Base-by-base conservation (phyloP, 2,797 vertebrate genomes). In the Siniperca obscura region DNA sequence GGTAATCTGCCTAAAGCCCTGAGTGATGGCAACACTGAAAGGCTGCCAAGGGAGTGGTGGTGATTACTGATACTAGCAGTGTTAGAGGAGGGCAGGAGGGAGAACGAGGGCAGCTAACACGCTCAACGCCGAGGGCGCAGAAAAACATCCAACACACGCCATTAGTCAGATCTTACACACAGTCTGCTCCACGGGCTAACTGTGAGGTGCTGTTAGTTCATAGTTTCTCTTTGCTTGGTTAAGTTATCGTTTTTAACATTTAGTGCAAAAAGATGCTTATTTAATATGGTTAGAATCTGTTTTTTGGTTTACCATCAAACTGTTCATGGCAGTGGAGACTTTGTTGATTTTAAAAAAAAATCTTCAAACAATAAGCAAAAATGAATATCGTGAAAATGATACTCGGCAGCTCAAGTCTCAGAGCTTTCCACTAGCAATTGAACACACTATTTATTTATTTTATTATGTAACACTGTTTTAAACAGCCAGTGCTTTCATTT, bases 1-100 rank as follows among this genome's bases (percentile, higher is more conserved):
- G 62, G 86, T 91, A 87, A 91, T 91, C 90, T 93, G 80, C 83
- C 86, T 69, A 76, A 91, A 90, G 78, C 85, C 65, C 78, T 56
- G 75, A 90, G 76, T 70, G 86, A 91, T 71, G 83, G 83, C 72
- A 74, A 30, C 65, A 21, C 59, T 79, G 84, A 85, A 70, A 72
- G 56, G 81, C 87, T 78, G 82, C 89, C 80, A 75, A 73, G 77
- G 86, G 77, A 89, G 85, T n/a, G 82, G 57, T 73, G 68, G 60
- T 77, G 85, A 87, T 88, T 81, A 84, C 82, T 59, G 82, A 90
- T 61, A 76, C 79, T n/a, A 71, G 74, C 67, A 21, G 60, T 12
- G 42, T 59, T 19, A 5, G 25, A 16, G 34, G 68, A 1, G 69
- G 7, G 59, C 14, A 55, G 61, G 48, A 1, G 69, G 7, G 59